Conservation (phyloP, 2,888 invertebrate genomes). For the Ectemnius continuus region DNA sequence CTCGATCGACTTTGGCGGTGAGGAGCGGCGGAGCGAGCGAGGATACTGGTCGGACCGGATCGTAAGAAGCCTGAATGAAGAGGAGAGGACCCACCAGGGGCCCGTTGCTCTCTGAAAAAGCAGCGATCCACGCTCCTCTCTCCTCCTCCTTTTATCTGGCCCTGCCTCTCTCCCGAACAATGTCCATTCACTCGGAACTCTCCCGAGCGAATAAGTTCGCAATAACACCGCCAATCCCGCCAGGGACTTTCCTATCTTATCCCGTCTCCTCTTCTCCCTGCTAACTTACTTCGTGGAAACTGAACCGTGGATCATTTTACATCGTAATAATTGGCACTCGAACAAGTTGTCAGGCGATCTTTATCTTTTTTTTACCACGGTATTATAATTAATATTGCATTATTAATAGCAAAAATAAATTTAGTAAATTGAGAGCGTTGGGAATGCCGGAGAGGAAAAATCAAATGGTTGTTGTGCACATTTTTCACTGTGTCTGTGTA, state of each 20-base stretch:
- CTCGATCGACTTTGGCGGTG: conserved; percentile 61
- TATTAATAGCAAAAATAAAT: too few relatives aligned
- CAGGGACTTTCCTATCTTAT: background rate
- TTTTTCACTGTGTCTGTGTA: too few relatives aligned
- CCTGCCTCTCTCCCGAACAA: conserved; percentile 38
- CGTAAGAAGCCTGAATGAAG: conserved; percentile 64
- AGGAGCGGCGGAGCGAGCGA: conserved; percentile 40
- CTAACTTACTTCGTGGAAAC: too few relatives aligned
- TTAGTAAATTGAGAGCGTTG: too few relatives aligned
- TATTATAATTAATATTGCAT: too few relatives aligned
- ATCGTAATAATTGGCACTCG: too few relatives aligned
- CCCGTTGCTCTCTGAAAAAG: conserved; percentile 50
- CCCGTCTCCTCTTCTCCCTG: too few relatives aligned
- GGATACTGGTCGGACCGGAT: conserved; percentile 67
- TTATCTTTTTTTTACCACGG: too few relatives aligned
- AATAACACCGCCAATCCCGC: conserved; percentile 36
- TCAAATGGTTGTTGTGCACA: too few relatives aligned
- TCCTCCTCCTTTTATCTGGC: conserved; percentile 35
- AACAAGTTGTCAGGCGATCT: too few relatives aligned
- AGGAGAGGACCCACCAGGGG: conserved; percentile 53
- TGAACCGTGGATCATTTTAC: too few relatives aligned
- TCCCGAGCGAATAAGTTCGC: conserved; percentile 37
- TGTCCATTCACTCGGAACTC: conserved; percentile 53
- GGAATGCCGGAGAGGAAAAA: too few relatives aligned
- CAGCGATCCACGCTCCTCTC: conserved; percentile 20